phyloP scores from a whole-genome alignment of 2,113 vertebrate species.

The Rana temporaria region DNA sequence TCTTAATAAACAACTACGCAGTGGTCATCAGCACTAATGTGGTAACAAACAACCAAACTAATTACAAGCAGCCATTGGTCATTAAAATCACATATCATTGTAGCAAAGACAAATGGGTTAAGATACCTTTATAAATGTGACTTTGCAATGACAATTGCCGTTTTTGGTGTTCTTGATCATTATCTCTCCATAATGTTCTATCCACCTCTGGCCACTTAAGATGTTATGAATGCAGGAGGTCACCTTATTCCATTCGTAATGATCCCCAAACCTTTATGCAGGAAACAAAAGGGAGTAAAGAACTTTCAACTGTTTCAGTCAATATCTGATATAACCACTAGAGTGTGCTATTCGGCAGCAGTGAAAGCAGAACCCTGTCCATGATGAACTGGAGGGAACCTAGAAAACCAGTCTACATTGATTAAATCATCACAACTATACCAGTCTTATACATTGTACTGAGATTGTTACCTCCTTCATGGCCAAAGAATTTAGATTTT shows the following conservation, averaged over 20 bases:
- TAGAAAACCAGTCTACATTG: too few species aligned
- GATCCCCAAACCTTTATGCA: conserved; percentile 80
- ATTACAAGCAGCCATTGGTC: too few species aligned
- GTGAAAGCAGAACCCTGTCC: background rate
- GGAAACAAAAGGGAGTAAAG: background rate
- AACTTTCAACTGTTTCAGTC: background rate
- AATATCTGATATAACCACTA: background rate
- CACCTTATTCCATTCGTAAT: conserved; percentile 98
- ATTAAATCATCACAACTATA: too few species aligned
- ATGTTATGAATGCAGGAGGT: conserved; percentile 99
- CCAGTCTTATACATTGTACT: too few species aligned
- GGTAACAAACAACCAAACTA: too few species aligned
- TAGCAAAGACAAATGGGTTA: background rate
- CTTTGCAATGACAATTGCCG: conserved; percentile 88
- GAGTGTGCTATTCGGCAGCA: background rate
- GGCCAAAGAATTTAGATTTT: too few species aligned
- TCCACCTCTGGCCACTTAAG: conserved; percentile 95
- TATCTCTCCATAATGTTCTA: conserved; percentile 98
- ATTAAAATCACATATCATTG: too few species aligned
- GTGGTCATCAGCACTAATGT: too few species aligned
- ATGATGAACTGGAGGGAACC: too few species aligned
- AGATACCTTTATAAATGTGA: conserved; percentile 94
- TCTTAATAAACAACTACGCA: too few species aligned
- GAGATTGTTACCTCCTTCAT: too few species aligned
- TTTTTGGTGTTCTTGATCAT: conserved; percentile 87